A percentile compares a stretch with the other conserved stretches of the same genome.
Conservation (phyloP, 2,888 invertebrate species). For the Scrobipalpa costella region DNA sequence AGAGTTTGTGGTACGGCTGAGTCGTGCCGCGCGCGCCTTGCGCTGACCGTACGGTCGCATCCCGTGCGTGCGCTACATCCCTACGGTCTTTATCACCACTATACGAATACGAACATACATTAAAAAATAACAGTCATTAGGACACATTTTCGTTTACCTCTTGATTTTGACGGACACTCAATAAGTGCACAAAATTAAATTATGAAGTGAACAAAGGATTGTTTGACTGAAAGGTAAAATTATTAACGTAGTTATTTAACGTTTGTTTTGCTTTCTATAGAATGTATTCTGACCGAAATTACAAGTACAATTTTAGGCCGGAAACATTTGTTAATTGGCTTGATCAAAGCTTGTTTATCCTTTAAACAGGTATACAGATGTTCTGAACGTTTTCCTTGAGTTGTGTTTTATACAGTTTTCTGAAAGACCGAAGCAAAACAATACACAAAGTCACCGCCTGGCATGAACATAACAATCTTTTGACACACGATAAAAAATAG, state of each 20-base stretch:
- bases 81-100: neutral
- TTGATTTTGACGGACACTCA: constrained; percentile 35
- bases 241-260: constrained; percentile 29
- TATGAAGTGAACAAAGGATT: constrained; percentile 76
- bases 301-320: neutral
- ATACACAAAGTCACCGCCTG: neutral
- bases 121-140: constrained; percentile 8
- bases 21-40: neutral
- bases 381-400: neutral
- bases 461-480: constrained; percentile 5
- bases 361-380: neutral
- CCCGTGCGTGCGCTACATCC: neutral
- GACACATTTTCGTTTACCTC: constrained; percentile 20
- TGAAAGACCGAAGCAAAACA: neutral
- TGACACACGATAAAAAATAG: constrained; percentile 5
- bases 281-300: neutral
- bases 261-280: neutral
- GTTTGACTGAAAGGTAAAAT: constrained; percentile 62
- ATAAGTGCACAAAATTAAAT: constrained; percentile 62
- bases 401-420: neutral
- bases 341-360: neutral
- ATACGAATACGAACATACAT: neutral
- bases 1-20: constrained; percentile 36
- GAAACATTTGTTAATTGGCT: neutral
- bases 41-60: constrained; percentile 9